A percentile compares a stretch with the other conserved stretches of the same genome.
phyloP scores from a whole-genome alignment of 2,888 invertebrate genomes.

The Hedychridium roseum region DNA sequence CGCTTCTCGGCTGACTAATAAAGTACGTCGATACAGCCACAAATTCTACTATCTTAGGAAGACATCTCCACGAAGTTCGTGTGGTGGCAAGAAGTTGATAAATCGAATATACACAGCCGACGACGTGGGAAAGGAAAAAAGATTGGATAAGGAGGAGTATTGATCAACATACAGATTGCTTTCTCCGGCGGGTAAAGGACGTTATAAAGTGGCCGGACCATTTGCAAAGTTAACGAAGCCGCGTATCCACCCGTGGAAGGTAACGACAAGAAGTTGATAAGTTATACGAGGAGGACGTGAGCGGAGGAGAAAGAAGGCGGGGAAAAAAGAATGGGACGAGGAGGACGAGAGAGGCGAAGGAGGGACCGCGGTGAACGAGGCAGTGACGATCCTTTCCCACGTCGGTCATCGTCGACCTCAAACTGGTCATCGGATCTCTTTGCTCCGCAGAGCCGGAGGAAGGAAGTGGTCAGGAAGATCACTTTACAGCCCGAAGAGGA shows the following conservation, averaged over 20 bases:
- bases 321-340: conserved; percentile 28
- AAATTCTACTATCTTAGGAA: too few relatives aligned
- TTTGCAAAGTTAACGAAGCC: conserved; percentile 28
- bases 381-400: conserved; percentile 62
- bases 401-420: conserved; percentile 61
- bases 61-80: too few relatives aligned
- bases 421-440: conserved; percentile 61
- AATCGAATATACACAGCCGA: too few relatives aligned
- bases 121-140: too few relatives aligned
- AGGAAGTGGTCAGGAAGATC: conserved; percentile 62
- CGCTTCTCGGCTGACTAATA: too few relatives aligned
- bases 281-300: not conserved
- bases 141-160: conserved; percentile 22
- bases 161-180: conserved; percentile 12
- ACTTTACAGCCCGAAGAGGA: conserved; percentile 56
- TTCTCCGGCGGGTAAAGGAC: conserved; percentile 1
- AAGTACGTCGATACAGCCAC: too few relatives aligned
- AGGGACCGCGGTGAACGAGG: conserved; percentile 40
- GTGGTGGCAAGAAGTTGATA: too few relatives aligned
- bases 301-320: conserved; percentile 10
- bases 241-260: not conserved
- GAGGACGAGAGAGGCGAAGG: conserved; percentile 21
- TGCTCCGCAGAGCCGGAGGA: conserved; percentile 48
- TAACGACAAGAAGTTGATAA: not conserved
- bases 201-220: conserved; percentile 13